phyloP scores from a whole-genome alignment of 2,113 vertebrate species.

The Halcyon senegalensis region DNA sequence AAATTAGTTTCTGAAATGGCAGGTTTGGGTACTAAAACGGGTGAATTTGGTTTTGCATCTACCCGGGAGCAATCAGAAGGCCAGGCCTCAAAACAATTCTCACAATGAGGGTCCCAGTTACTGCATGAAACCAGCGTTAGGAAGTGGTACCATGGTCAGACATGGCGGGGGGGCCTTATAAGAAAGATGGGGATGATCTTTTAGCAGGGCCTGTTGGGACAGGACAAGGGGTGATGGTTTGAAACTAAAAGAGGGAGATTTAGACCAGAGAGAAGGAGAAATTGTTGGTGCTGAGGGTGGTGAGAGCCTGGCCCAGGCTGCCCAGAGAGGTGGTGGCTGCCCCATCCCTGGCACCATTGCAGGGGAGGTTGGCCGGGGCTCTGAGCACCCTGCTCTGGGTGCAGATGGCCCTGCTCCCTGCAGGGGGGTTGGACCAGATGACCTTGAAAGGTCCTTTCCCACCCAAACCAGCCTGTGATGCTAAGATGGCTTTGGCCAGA shows the following conservation, averaged over 20 bases:
- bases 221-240: neutral
- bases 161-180: too few relatives aligned
- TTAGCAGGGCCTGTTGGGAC: neutral
- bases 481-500: neutral
- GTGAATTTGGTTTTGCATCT: neutral
- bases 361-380: neutral
- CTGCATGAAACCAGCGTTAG: too few relatives aligned
- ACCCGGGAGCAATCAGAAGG: neutral
- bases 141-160: too few relatives aligned
- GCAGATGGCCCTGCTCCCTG: neutral
- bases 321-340: too few relatives aligned
- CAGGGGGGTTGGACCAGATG: neutral
- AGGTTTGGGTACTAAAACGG: neutral
- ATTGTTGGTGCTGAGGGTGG: neutral
- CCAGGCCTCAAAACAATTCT: neutral
- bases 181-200: neutral
- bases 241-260: neutral
- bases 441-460: neutral
- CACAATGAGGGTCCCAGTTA: neutral
- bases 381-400: neutral
- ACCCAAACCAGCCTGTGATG: neutral
- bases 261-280: neutral
- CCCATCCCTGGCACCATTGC: too few relatives aligned
- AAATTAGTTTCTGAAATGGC: neutral
- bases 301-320: neutral